These are phyloP conservation scores for Albula goreensis DNA, from an alignment of 2,113 vertebrate species.

Conservation along the genomic window DNA sequence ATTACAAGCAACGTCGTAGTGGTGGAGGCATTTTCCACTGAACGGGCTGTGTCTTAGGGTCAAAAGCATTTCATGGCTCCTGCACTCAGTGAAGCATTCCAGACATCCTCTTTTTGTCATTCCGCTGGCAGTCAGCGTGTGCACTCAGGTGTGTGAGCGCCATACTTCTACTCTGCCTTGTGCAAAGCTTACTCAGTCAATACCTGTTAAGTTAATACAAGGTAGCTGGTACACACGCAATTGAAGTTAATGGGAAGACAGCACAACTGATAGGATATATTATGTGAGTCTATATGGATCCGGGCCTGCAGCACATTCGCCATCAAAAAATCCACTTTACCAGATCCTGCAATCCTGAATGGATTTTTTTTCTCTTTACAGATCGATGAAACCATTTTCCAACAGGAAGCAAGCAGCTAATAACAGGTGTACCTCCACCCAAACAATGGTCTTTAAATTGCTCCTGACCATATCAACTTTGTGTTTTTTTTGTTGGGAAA, in stretches of 20 bases:
- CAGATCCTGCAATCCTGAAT: slow-evolving; percentile 9
- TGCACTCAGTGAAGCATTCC: not conserved
- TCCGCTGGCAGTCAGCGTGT: not conserved
- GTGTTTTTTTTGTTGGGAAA: not conserved
- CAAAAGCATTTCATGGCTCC: not conserved
- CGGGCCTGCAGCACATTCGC: not conserved
- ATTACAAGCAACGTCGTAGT: slow-evolving; percentile 1
- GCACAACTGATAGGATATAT: not conserved
- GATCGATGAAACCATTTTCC: slow-evolving; percentile 16
- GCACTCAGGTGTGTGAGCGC: not conserved
- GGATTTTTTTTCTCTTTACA: not conserved
- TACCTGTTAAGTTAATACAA: slow-evolving; percentile 27
- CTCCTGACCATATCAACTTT: not conserved
- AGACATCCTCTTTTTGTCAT: not conserved
- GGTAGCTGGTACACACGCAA: slow-evolving; percentile 14
- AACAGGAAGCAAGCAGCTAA: not conserved
- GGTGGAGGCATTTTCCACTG: not conserved
- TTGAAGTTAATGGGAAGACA: not conserved
- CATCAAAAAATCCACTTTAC: slow-evolving; percentile 13
- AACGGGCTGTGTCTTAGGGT: not conserved
- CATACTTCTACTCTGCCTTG: not conserved
- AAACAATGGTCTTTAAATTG: not conserved
- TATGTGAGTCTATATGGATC: not conserved
- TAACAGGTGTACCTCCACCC: not conserved
- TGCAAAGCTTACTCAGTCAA: slow-evolving; percentile 20